Base-by-base conservation (phyloP, 2,888 invertebrate genomes). In the Scaptomyza tumidula region DNA sequence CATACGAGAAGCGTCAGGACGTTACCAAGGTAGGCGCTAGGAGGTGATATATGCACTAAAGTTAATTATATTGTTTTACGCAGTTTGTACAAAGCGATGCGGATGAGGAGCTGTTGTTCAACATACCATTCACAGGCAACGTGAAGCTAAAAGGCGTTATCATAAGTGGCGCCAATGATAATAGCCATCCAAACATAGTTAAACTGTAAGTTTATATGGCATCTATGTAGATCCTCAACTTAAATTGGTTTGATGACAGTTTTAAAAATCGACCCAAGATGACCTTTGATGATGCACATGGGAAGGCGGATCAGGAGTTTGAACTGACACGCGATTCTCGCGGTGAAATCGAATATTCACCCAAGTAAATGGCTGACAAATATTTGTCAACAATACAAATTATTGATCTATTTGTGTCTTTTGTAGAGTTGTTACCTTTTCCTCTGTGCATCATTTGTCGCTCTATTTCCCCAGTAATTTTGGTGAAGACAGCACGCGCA, bases 1-100 rank as follows among this genome's bases (percentile, higher is more conserved):
- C 98, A 0, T 98, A 98, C 96, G 97, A 98, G 82, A 94, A 96
- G 71, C 94, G 98, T 80, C 93, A 97, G 70, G 95, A 97, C 90
- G 94, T 94, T 73, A 94, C 94, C 69, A 94, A 95, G 91, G 98
- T 98, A 6, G 24, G 41, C n/a, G 3, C 9, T 3, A 0, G 0
- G 2, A 14, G 6, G 5, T 6, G 2, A 7, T 9, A 27, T 6
- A 43, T 43, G 10, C 4, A 16, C 19, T 35, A 1, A 1, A 37
- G 44, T 37, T 41, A 43, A 27, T 0, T n/a, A 6, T 37, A 0
- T 14, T 19, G 19, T 7, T 0, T 2, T 7, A 72, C 93, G 27
- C 91, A 98, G 98, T 97, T 93, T 94, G 99, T 99, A 0, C 96
- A 98, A 92, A 99, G 99, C 93, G 99, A 99, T 94, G 96, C 95